A percentile compares a stretch with the other conserved stretches of the same genome.
Conservation (phyloP, 2,797 vertebrate genomes). For the Intellagama lesueurii region DNA sequence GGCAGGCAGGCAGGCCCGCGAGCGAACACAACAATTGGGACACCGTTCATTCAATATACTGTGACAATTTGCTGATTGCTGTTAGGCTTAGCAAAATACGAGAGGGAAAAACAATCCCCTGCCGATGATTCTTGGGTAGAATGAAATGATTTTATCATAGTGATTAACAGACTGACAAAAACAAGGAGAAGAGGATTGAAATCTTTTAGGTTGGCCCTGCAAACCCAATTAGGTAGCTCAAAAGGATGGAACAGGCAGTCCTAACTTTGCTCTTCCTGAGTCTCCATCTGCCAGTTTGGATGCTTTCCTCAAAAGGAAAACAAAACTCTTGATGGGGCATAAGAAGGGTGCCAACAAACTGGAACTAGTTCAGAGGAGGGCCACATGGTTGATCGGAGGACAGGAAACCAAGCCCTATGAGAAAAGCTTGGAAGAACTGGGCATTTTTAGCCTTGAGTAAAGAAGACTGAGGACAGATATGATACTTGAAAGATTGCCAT, state of each 20-base stretch:
- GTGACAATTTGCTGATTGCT: conserved; percentile 1
- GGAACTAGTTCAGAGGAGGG: too few species aligned
- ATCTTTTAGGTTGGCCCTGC: neutral
- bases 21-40: neutral
- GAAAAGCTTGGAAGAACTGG: too few species aligned
- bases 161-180: neutral
- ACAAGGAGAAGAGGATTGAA: neutral
- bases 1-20: neutral
- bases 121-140: neutral
- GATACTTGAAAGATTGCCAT: too few species aligned
- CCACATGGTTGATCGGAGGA: too few species aligned
- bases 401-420: too few species aligned
- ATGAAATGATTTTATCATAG: neutral
- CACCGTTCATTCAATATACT: too few species aligned
- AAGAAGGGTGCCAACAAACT: too few species aligned
- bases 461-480: too few species aligned
- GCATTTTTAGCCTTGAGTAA: too few species aligned
- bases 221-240: neutral
- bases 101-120: neutral
- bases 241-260: neutral
- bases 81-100: neutral
- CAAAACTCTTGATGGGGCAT: too few species aligned
- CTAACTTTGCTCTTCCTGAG: neutral
- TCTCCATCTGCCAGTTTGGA: neutral
- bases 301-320: neutral